Evolutionary conservation across 2,888 invertebrate species (phyloP), one percentile per base, ranked within the genome.

Genomic region (Acrobasis suavella): DNA sequence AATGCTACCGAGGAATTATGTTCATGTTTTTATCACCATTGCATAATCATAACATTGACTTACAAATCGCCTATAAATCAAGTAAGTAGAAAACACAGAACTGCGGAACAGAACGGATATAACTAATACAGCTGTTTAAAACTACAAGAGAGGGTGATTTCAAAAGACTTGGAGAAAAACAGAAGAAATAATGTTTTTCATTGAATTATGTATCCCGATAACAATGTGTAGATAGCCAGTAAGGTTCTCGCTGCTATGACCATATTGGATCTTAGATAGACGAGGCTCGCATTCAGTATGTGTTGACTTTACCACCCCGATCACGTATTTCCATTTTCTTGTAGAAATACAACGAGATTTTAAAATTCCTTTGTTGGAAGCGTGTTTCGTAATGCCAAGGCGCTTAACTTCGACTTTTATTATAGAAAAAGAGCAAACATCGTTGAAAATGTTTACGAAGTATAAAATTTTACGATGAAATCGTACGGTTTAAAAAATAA

Each of bases 251-350:
- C 72, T 64, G 75, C 73, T 74, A 77, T 76, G 81, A 73, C 86
- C 86, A 84, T 86, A 83, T 84, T 74, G 66, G 85, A 70, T 67
- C 62, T 60, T 62, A 67, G 74, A 73, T 68, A 77, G 78, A 82
- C 82, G 75, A 75, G 74, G 78, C 74, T 69, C 78, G 80, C 69
- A 77, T 78, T 72, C 72, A 71, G 73, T 69, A 75, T 76, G 74
- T 72, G 72, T n/a, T 69, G 62, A 75, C 74, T 81, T 80, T 78
- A 69, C 76, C 70, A 84, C 73, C 71, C 84, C 68, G 77, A 74
- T 82, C 85, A 86, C 86, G 86, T 85, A 76, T 70, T 37, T 63
- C 67, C 60, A 73, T 76, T 78, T 83, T 85, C 82, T 83, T 80
- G 75, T 67, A 75, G 79, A 77, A 77, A 81, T 75, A 76, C 76